Base-by-base conservation (phyloP, 2,888 invertebrate genomes). In the Caenorhabditis sp. region DNA sequence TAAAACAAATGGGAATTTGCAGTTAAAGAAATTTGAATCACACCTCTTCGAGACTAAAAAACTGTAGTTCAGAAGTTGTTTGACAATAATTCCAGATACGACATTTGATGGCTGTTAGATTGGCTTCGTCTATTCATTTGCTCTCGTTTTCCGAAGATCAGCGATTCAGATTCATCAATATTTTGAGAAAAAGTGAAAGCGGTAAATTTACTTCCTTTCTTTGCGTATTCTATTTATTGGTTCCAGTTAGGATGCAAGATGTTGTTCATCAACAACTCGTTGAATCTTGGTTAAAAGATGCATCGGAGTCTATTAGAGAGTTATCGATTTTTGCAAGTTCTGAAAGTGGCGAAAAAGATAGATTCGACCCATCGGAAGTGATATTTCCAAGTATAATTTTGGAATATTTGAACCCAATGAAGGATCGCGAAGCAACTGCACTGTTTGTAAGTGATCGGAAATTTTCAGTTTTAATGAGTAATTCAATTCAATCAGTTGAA, bases 221-320 rank as follows among this genome's bases (percentile, higher is more conserved):
- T n/a, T n/a, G n/a, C n/a, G n/a, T n/a, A n/a, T n/a, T n/a, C n/a
- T n/a, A n/a, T n/a, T n/a, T n/a, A n/a, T n/a, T n/a, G n/a, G n/a
- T 49, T 71, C 31, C 56, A 73, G 73, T 54, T 7, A 61, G 73
- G 21, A 59, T 66, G 10, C 54, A 63, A 57, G 63, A 68, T 20
- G 50, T 62, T 1, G 59, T 73, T 52, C 65, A 68, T 21, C 62
- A 68, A 20, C 59, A 62, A 20, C 73, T 73, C 8, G 73, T 73
- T 7, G 63, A 56, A 23, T 59, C 68, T 2, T 73, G 73, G 73
- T 68, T 73, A 65, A 57, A 43, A 31, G 63, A 53, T 1, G 62
- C 62, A 17, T 59, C 31, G 5, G 58, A 58, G 10, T 17, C n/a
- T 36, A 27, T 23, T 1, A 36, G 7, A 20, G n/a, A 17, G 3